Conservation (phyloP, 2,797 vertebrate species). For the Holocentrus rufus region DNA sequence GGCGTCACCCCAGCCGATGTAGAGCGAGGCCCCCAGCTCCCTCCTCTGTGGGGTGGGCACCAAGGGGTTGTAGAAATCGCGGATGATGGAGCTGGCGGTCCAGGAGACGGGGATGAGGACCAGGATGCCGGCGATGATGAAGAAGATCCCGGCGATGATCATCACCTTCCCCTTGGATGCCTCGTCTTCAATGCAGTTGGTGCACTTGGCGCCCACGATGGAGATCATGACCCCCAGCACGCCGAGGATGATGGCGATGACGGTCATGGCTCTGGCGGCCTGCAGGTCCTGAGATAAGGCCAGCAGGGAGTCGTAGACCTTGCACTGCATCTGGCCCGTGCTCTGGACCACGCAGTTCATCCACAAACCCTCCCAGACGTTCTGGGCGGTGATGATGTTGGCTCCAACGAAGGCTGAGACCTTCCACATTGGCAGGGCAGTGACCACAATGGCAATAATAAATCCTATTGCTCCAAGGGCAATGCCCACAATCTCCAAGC, state of each 20-base stretch:
- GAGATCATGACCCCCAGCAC: slow-evolving; percentile 87
- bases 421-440: slow-evolving; percentile 91
- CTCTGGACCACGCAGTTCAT: slow-evolving; percentile 92
- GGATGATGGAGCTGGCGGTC: slow-evolving; percentile 87
- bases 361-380: slow-evolving; percentile 89
- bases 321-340: slow-evolving; percentile 93
- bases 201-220: slow-evolving; percentile 93
- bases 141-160: slow-evolving; percentile 89
- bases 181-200: slow-evolving; percentile 93
- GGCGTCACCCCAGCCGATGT: slow-evolving; percentile 90
- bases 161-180: slow-evolving; percentile 90
- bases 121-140: slow-evolving; percentile 86
- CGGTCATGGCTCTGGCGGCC: slow-evolving; percentile 88
- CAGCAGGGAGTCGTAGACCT: slow-evolving; percentile 90
- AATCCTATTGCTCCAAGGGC: slow-evolving; percentile 88
- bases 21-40: slow-evolving; percentile 89
- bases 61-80: slow-evolving; percentile 88
- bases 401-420: slow-evolving; percentile 90
- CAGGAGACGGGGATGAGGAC: slow-evolving; percentile 91
- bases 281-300: slow-evolving; percentile 88
- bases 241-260: slow-evolving; percentile 89
- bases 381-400: slow-evolving; percentile 93
- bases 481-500: slow-evolving; percentile 91
- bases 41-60: slow-evolving; percentile 80
- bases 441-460: slow-evolving; percentile 86